Percentiles rank a stretch among this genome's conserved stretches.
These are phyloP conservation scores for Drosophila suboccidentalis DNA, from an alignment of 2,888 invertebrate genomes.

Conservation along the genomic window DNA sequence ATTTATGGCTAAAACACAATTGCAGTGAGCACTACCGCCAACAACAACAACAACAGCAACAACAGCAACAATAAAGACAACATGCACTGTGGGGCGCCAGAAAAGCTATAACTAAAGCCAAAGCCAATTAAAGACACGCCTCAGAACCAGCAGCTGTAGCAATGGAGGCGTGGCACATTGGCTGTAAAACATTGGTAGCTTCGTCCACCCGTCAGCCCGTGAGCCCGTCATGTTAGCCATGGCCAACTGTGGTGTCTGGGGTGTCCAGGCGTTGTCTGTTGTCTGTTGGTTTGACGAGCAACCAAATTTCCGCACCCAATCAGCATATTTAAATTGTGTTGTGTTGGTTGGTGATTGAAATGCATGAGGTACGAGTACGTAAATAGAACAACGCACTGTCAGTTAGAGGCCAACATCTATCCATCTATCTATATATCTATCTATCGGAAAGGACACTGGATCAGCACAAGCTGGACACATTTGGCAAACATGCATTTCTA, in stretches of 20 bases:
- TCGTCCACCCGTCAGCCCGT: neutral
- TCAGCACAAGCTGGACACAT: constrained; percentile 47
- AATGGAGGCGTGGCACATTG: constrained; percentile 33
- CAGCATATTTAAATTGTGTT: constrained; percentile 81
- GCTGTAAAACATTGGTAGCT: constrained; percentile 44
- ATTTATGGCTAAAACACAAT: constrained; percentile 67
- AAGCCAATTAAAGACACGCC: constrained; percentile 71
- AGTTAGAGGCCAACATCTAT: constrained; percentile 31
- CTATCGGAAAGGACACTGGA: constrained; percentile 26
- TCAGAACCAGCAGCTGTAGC: constrained; percentile 21
- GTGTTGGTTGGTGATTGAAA: constrained; percentile 73
- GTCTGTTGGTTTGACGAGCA: constrained; percentile 44
- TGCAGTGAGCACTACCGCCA: constrained; percentile 36
- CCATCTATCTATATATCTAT: neutral
- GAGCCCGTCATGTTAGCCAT: constrained; percentile 5
- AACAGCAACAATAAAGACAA: constrained; percentile 17
- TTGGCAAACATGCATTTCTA: constrained; percentile 71
- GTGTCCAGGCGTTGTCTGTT: neutral
- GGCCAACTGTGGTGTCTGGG: constrained; percentile 4
- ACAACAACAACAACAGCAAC: constrained; percentile 16
- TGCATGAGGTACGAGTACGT: constrained; percentile 68
- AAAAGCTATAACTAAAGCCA: constrained; percentile 39
- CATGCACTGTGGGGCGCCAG: constrained; percentile 27
- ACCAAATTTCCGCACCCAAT: constrained; percentile 75
- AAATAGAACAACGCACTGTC: constrained; percentile 56